Percentiles rank a stretch among this genome's conserved stretches.
Evolutionary conservation across 23 tunicate species (phyloP).

Genomic region (Halocynthia roretzi): DNA sequence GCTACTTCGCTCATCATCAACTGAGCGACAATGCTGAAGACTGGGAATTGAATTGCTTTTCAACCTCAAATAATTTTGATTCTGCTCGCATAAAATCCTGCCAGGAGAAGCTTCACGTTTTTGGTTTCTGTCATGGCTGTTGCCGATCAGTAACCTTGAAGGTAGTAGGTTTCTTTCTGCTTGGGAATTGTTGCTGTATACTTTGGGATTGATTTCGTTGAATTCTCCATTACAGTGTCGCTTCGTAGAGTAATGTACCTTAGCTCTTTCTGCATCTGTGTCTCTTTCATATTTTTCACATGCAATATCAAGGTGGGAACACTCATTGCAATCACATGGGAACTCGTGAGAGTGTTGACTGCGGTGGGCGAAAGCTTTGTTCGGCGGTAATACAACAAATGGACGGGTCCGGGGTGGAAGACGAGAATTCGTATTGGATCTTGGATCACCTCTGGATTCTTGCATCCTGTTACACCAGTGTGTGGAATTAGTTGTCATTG

Average conservation of each 20-base stretch:
- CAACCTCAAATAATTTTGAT: not conserved
- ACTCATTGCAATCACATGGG: slow-evolving; percentile 19
- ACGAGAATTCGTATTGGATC: slow-evolving; percentile 21
- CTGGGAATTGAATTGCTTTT: not conserved
- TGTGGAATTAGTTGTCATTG: slow-evolving; percentile 84
- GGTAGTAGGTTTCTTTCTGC: slow-evolving; percentile 8
- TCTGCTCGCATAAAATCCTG: not conserved
- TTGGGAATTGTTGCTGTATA: not conserved
- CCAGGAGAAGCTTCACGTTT: slow-evolving; percentile 10
- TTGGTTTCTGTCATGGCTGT: slow-evolving; percentile 4
- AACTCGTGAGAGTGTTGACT: slow-evolving; percentile 8
- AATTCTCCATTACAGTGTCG: too few relatives aligned
- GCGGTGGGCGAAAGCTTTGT: slow-evolving; percentile 9
- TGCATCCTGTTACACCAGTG: slow-evolving; percentile 51
- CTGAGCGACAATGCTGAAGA: too few relatives aligned
- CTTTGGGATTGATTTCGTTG: not conserved
- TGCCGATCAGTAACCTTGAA: not conserved
- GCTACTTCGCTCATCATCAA: too few relatives aligned
- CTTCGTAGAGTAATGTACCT: too few relatives aligned
- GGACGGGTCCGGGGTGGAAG: slow-evolving; percentile 83
- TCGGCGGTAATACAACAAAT: slow-evolving; percentile 60
- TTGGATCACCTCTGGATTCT: slow-evolving; percentile 19
- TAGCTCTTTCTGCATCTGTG: too few relatives aligned
- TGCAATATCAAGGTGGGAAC: slow-evolving; percentile 5
- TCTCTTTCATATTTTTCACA: not conserved